These are phyloP conservation scores for Rhimphoctona megacephalus DNA, from an alignment of 2,888 invertebrate species.

Conservation along the genomic window DNA sequence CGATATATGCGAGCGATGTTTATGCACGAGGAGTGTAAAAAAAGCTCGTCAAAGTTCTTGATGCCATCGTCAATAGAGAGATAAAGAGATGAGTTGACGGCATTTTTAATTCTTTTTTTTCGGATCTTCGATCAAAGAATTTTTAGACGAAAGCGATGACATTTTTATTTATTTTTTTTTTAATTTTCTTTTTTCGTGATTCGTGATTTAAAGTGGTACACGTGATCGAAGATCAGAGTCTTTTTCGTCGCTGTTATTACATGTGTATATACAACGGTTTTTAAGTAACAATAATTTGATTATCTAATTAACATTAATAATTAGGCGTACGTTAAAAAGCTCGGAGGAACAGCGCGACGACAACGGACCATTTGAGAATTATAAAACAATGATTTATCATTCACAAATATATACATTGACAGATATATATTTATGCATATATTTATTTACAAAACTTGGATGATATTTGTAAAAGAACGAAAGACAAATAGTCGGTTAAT, in stretches of 20 bases:
- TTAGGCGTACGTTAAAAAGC: conserved; percentile 70
- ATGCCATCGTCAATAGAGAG: conserved; percentile 43
- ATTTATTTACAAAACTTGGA: conserved; percentile 30
- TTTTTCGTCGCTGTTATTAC: conserved; percentile 31
- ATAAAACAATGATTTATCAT: conserved; percentile 22
- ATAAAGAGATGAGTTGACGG: conserved; percentile 52
- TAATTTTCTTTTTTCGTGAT: background rate
- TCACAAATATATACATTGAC: conserved; percentile 7
- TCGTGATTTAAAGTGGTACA: conserved; percentile 7
- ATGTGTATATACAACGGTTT: conserved; percentile 57
- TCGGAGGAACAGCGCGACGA: conserved; percentile 68
- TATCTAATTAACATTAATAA: conserved; percentile 67
- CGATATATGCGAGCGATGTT: conserved; percentile 1
- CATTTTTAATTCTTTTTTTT: conserved; percentile 15
- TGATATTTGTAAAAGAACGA: conserved; percentile 24
- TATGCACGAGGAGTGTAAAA: background rate
- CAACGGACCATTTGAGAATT: conserved; percentile 39
- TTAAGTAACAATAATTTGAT: conserved; percentile 66
- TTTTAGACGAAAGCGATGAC: conserved; percentile 2
- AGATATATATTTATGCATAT: too few species aligned
- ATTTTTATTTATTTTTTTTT: background rate
- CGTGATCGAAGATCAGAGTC: conserved; percentile 31
- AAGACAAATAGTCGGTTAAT: conserved; percentile 39
- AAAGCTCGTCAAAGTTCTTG: conserved; percentile 35
- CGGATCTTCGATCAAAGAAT: conserved; percentile 50